A percentile compares a stretch with the other conserved stretches of the same genome.
These are phyloP conservation scores for Cantharis nigra DNA, from an alignment of 2,888 invertebrate genomes.

Conservation along the genomic window DNA sequence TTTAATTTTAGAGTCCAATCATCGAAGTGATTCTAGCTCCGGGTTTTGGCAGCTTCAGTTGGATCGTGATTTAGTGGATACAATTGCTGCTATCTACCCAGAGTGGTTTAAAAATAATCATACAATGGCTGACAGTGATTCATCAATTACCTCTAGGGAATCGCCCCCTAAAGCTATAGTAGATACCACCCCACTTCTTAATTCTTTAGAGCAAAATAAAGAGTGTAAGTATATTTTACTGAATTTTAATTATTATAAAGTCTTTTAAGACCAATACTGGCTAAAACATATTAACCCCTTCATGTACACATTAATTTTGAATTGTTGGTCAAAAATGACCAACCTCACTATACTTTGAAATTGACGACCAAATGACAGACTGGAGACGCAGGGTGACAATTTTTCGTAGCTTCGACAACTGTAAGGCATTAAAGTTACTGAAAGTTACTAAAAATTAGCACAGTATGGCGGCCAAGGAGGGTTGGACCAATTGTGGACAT, in stretches of 20 bases:
- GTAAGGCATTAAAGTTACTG: no score
- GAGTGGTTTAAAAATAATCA: constrained; percentile 79
- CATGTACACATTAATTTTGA: no score
- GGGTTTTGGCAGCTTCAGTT: constrained; percentile 91
- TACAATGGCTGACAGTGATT: constrained; percentile 32
- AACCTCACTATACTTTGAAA: no score
- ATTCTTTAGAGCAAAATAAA: constrained; percentile 95
- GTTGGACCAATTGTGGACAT: no score
- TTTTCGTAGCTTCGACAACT: no score
- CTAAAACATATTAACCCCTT: no score
- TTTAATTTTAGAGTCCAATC: constrained; percentile 68
- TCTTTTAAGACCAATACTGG: no score
- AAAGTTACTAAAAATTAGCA: no score
- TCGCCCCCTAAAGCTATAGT: constrained; percentile 92
- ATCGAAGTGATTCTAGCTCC: constrained; percentile 66
- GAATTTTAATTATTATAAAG: constrained; percentile 14
- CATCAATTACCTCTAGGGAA: constrained; percentile 54
- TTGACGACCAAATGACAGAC: no score
- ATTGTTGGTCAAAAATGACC: no score
- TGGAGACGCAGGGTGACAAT: no score
- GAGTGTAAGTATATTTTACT: constrained; percentile 80
- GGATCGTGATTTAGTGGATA: constrained; percentile 90
- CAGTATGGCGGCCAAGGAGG: no score
- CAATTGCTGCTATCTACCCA: constrained; percentile 89
- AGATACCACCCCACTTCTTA: constrained; percentile 91